phyloP scores from a whole-genome alignment of 2,113 vertebrate genomes.

The Shinisaurus crocodilurus region DNA sequence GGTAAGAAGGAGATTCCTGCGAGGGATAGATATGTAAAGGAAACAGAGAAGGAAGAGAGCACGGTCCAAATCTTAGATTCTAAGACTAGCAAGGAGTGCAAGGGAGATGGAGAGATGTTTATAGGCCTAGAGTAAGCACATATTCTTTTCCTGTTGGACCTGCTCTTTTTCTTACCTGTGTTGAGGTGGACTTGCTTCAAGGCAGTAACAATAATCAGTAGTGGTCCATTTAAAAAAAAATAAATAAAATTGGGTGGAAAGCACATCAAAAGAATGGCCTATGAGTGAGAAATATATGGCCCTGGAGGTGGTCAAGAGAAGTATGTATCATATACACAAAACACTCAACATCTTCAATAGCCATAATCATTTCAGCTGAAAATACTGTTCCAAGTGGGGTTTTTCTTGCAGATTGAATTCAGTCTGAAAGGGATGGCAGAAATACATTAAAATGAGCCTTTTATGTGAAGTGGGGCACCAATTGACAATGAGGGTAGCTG shows the following conservation, averaged over 20 bases:
- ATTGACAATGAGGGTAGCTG: neutral
- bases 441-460: fast-evolving
- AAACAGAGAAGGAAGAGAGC: neutral
- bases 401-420: neutral
- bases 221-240: neutral
- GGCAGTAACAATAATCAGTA: neutral
- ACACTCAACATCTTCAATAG: neutral
- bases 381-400: neutral
- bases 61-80: neutral
- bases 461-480: neutral
- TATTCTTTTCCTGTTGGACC: neutral
- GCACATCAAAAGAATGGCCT: neutral
- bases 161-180: neutral
- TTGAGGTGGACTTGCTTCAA: neutral
- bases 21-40: neutral
- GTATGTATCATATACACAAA: neutral
- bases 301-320: neutral
- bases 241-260: neutral
- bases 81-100: neutral
- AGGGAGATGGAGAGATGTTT: neutral
- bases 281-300: neutral
- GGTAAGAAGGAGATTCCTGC: slow-evolving; percentile 74
- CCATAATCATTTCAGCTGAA: neutral
- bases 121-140: neutral
- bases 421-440: neutral